Percentiles rank a stretch among this genome's conserved stretches.
phyloP scores from a whole-genome alignment of 2,797 vertebrate species.

The Poeciliopsis turneri region DNA sequence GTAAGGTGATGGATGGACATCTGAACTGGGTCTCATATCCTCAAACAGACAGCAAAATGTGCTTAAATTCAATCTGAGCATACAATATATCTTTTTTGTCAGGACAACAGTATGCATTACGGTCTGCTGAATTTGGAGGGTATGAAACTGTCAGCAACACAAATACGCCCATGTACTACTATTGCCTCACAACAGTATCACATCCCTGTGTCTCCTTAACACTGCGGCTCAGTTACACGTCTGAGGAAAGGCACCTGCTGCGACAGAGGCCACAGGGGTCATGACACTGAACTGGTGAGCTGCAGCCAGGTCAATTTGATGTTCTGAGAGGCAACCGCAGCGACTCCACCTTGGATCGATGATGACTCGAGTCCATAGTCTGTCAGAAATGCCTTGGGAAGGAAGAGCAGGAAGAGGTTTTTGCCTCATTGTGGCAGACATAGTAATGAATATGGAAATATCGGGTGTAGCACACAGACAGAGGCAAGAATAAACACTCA shows the following conservation, averaged over 20 bases:
- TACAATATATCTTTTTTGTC: conserved; percentile 17
- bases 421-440: background rate
- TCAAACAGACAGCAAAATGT: conserved; percentile 7
- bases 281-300: conserved; percentile 51
- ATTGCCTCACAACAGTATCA: conserved; percentile 56
- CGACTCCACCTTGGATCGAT: conserved; percentile 49
- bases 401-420: conserved; percentile 7
- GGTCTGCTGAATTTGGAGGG: conserved; percentile 20
- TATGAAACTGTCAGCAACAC: conserved; percentile 51
- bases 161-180: conserved; percentile 42
- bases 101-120: conserved; percentile 34
- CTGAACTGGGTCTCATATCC: conserved; percentile 27
- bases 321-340: conserved; percentile 41
- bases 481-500: background rate
- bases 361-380: conserved; percentile 50
- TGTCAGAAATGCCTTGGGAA: conserved; percentile 24
- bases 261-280: conserved; percentile 41
- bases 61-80: conserved; percentile 25
- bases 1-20: conserved; percentile 63
- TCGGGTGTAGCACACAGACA: background rate
- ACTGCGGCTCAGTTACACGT: conserved; percentile 44
- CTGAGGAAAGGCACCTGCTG: conserved; percentile 59
- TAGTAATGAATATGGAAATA: conserved; percentile 4
- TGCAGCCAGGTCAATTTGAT: conserved; percentile 56
- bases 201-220: conserved; percentile 46